Base-by-base conservation (phyloP, 2,888 invertebrate species). In the Carterocephalus palaemon region DNA sequence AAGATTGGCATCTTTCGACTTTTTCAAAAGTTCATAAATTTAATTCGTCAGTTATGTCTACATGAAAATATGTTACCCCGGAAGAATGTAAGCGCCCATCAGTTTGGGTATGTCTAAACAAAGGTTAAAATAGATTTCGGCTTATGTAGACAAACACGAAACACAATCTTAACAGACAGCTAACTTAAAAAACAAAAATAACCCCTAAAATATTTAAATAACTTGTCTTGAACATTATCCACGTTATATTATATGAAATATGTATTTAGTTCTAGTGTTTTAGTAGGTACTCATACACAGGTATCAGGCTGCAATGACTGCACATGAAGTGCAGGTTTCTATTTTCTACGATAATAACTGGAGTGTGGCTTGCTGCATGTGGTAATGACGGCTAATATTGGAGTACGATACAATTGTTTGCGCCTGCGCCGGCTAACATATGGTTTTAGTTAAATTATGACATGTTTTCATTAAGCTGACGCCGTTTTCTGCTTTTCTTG, bases 91-190 rank as follows among this genome's bases (percentile, higher is more conserved):
- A 23, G 41, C 15, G 46, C 45, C 52, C 57, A 54, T 63, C 65
- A 60, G 58, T 48, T 52, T 49, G 67, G 67, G 64, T 50, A 51
- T 62, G 70, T 79, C 74, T 73, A 79, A 79, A 79, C 75, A 77
- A 60, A 56, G 49, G 52, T 64, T 66, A 63, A 75, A 75, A 75
- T 74, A 70, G 68, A 67, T 55, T 52, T 63, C 59, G 57, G 53
- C 49, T 54, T 19, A 17, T 45, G 55, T 60, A 59, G 52, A 54
- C 64, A 66, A 65, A 65, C 59, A 58, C 28, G 26, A 34, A 42
- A 17, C 15, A 38, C 10, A 42, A 42, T 28, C 19, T 13, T 13
- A 28, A 19, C 13, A 10, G 20, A 42, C 9, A 23, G 36, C 22
- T 8, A 16, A 16, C 8, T 23, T 2, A 24, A 24, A 1, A 28